Percentiles rank a stretch among this genome's conserved stretches.
Evolutionary conservation across 2,797 vertebrate genomes (phyloP).

Genomic region (Notamacropus eugenii): DNA sequence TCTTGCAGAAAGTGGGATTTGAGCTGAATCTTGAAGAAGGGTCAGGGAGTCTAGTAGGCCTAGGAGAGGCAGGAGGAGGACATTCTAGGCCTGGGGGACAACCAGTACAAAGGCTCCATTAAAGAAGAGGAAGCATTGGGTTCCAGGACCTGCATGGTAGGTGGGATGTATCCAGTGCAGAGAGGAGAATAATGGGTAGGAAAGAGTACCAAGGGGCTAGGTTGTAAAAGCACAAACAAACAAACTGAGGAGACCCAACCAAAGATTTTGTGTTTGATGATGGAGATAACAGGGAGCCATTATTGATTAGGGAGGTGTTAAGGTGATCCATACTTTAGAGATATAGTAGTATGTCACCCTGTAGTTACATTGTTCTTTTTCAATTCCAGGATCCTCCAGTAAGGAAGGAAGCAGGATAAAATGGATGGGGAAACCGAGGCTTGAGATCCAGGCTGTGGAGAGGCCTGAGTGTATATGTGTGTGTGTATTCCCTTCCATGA

Average conservation of each 20-base stretch:
- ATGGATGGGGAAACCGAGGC: not conserved
- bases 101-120: not conserved
- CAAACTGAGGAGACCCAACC: not conserved
- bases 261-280: not conserved
- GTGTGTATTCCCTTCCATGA: too few relatives aligned
- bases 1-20: not conserved
- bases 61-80: too few relatives aligned
- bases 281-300: not conserved
- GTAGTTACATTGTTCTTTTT: not conserved
- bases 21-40: not conserved
- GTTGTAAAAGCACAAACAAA: not conserved
- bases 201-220: not conserved
- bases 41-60: accelerated
- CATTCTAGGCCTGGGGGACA: not conserved
- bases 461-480: not conserved
- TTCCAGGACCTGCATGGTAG: not conserved
- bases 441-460: not conserved
- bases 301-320: not conserved
- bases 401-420: not conserved
- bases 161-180: not conserved
- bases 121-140: not conserved
- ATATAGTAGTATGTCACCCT: not conserved
- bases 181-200: not conserved
- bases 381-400: not conserved
- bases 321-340: not conserved